Evolutionary conservation across 2,888 invertebrate genomes (phyloP), one percentile per base, ranked within the genome.

Genomic region (Oligia fasciuncula): DNA sequence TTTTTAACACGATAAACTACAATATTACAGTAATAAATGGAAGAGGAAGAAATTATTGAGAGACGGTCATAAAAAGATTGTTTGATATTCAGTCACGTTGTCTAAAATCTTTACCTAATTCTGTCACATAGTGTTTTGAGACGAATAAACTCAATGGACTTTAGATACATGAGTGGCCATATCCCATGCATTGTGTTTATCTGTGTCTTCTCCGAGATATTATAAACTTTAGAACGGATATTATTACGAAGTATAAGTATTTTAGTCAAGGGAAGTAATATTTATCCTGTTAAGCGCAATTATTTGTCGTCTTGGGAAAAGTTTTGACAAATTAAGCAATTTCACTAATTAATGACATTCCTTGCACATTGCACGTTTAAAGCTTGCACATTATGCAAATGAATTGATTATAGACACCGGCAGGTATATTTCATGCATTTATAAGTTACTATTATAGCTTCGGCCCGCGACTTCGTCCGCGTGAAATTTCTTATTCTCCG

Each of bases 321-420:
- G 23, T 43, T 71, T 68, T 60, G 51, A 72, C 14, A 79, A 79
- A 75, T 72, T 51, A 69, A 23, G 65, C 63, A 72, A 65, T 60
- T 46, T 65, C 65, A 35, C 17, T 72, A 79, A 79, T 72, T 46
- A 49, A 75, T 84, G 51, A 13, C 43, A 46, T 68, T 69, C 68
- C 29, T 72, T 80, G 51, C 60, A 70, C 5, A 29, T 29, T 29
- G 29, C 29, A 73, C 14, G 46, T 54, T 66, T 17, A 29, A 76
- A 84, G 69, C 69, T 70, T 73, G 57, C 71, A 71, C 23, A 77
- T 72, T 80, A 84, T 72, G 74, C 62, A 77, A 85, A 84, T 54
- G 29, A 23, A 40, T 0, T 17, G 29, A 40, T 5, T 40, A 43
- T 62, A 73, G 57, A 67, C 35, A 54, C 23, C 9, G n/a, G 19